Base-by-base conservation (phyloP, 2,113 vertebrate genomes). In the Sarotherodon lohbergeri region DNA sequence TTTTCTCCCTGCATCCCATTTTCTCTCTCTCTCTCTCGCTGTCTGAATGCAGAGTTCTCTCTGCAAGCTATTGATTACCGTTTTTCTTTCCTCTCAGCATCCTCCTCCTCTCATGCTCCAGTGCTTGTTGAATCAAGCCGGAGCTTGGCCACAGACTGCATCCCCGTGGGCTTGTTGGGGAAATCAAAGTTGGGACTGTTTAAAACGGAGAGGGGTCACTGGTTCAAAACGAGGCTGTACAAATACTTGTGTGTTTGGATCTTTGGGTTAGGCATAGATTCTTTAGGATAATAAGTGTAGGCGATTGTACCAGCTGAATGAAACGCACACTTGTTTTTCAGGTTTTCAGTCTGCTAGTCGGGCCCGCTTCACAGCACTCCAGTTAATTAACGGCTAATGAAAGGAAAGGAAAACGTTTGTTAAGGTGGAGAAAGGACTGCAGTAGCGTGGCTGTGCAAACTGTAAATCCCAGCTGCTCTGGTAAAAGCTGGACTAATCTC, bases 11-110 rank as follows among this genome's bases (percentile, higher is more conserved):
- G 14, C 66, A 7, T 82, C 56, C 71, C 41, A 68, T 68, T 13
- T 68, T 43, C 4, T 57, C n/a, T 84, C 81, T 82, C 63, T 81
- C 83, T 66, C 22, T 83, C 84, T 84, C 50, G 63, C 83, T 61
- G 17, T 85, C 83, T 87, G 83, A 91, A 92, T 71, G 81, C 91
- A 85, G 84, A 79, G 55, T 61, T 88, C 86, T 88, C 87, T 73
- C 78, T 87, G 61, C 54, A 11, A 88, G 89, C 82, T 93, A 93
- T 95, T 78, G 94, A 94, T 96, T 93, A 86, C 48, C 86, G 55
- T 52, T 91, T 78, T 85, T 86, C 81, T 52, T 79, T 50, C 61
- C 73, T 88, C 90, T 89, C 88, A 41, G 61, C 85, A 85, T 86
- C 83, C 66, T 86, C 63, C 68, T 73, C 3, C 80, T 76, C 29